A percentile compares a stretch with the other conserved stretches of the same genome.
These are phyloP conservation scores for Takifugu bimaculatus DNA, from an alignment of 2,113 vertebrate species.

Conservation along the genomic window DNA sequence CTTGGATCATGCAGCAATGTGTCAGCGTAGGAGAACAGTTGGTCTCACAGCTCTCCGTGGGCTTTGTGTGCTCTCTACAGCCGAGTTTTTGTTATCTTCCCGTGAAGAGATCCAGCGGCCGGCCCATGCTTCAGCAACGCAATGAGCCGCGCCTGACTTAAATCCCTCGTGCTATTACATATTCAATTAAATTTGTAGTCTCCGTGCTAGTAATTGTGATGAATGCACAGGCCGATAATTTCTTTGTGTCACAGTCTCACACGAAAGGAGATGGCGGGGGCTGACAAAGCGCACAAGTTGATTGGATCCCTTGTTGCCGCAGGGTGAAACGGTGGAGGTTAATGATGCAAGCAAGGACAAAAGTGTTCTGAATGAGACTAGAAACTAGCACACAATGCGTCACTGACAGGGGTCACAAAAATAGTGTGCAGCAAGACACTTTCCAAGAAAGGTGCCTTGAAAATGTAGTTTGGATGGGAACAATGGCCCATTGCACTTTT, in stretches of 20 bases:
- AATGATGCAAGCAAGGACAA: slow-evolving; percentile 46
- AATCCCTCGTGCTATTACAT: slow-evolving; percentile 39
- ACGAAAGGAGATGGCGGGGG: slow-evolving; percentile 25
- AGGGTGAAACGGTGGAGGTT: slow-evolving; percentile 48
- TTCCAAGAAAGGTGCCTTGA: slow-evolving; percentile 10
- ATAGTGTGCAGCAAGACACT: not conserved
- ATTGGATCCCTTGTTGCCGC: slow-evolving; percentile 50
- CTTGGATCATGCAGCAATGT: slow-evolving; percentile 2
- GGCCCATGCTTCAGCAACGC: slow-evolving; percentile 27
- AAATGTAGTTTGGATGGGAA: not conserved
- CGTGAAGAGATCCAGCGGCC: slow-evolving; percentile 16
- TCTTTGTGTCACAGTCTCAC: slow-evolving; percentile 45
- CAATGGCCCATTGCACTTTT: too few relatives aligned
- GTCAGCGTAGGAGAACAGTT: slow-evolving; percentile 14
- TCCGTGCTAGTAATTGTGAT: slow-evolving; percentile 40
- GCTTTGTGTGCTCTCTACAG: slow-evolving; percentile 21
- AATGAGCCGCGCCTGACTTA: slow-evolving; percentile 32
- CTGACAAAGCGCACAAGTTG: slow-evolving; percentile 45
- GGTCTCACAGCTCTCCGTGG: not conserved
- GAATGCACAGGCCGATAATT: slow-evolving; percentile 54
- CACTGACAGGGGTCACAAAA: not conserved
- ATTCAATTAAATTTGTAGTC: slow-evolving; percentile 54
- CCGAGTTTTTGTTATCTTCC: slow-evolving; percentile 18
- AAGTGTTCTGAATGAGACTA: slow-evolving; percentile 30
- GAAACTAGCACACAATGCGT: not conserved